Evolutionary conservation across 2,113 vertebrate genomes (phyloP).

Genomic region (Ceyx melanurus): DNA sequence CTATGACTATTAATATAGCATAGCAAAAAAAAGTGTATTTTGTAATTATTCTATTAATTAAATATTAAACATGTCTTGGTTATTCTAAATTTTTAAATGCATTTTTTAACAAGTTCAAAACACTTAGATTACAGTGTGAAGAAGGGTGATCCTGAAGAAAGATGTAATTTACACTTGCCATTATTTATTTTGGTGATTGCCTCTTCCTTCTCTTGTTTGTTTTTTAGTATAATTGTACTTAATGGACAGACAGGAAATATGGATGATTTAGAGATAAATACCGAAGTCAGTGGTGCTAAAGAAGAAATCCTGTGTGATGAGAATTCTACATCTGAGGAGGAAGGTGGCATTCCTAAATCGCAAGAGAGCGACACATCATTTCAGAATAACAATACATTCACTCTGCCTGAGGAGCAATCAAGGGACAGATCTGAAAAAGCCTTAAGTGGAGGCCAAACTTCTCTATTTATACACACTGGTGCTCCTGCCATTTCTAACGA

Average conservation of each 20-base stretch:
- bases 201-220: constrained; percentile 61
- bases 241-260: constrained; percentile 82
- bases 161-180: background rate
- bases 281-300: constrained; percentile 83
- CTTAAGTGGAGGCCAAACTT: constrained; percentile 95
- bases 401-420: constrained; percentile 83
- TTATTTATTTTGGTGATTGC: constrained; percentile 23
- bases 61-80: background rate
- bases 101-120: background rate
- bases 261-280: constrained; percentile 84
- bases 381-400: constrained; percentile 82
- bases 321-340: constrained; percentile 81
- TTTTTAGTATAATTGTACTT: constrained; percentile 80
- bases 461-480: constrained; percentile 89
- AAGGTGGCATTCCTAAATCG: constrained; percentile 81
- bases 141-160: background rate
- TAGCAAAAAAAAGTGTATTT: background rate
- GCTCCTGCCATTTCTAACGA: constrained; percentile 88
- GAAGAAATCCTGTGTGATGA: constrained; percentile 82
- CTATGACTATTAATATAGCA: background rate
- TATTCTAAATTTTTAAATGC: background rate
- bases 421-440: constrained; percentile 90
- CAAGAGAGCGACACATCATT: constrained; percentile 82
- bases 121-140: background rate
- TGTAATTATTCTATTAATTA: background rate